Conservation (phyloP, 64 coral and sea anemone species). For the Trachythela sp. region DNA sequence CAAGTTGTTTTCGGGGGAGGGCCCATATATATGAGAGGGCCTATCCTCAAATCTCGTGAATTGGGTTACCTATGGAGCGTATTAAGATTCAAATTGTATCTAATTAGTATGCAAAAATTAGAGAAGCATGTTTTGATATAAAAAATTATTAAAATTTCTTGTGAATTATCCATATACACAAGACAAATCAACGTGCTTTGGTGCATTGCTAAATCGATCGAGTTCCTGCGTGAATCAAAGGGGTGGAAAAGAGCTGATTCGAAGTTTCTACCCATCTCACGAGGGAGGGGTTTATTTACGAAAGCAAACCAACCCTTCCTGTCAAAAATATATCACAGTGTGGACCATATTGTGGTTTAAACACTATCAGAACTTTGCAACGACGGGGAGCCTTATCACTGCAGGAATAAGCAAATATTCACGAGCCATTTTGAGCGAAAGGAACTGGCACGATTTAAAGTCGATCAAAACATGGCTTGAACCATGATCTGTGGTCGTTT, state of each 20-base stretch:
- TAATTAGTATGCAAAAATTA: not conserved
- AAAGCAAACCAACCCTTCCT: not conserved
- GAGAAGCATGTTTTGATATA: not conserved
- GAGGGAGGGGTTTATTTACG: not conserved
- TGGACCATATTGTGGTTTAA: not conserved
- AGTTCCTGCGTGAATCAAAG: too few species aligned
- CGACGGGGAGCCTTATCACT: not conserved
- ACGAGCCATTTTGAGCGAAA: not conserved
- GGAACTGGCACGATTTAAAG: not conserved
- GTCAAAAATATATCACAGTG: not conserved
- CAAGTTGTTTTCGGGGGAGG: too few species aligned
- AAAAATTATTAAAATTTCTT: not conserved
- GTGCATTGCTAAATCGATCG: not conserved
- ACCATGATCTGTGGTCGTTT: not conserved
- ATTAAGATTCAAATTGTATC: not conserved
- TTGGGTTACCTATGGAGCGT: not conserved
- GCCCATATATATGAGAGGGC: too few species aligned
- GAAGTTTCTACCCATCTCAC: too few species aligned
- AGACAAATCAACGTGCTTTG: not conserved
- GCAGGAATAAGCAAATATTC: not conserved
- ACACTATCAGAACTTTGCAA: not conserved
- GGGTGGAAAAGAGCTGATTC: too few species aligned
- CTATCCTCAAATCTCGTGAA: not conserved
- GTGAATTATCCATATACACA: not conserved
- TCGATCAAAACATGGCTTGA: not conserved